Base-by-base conservation (phyloP, 2,888 invertebrate genomes). In the Amiota communis region DNA sequence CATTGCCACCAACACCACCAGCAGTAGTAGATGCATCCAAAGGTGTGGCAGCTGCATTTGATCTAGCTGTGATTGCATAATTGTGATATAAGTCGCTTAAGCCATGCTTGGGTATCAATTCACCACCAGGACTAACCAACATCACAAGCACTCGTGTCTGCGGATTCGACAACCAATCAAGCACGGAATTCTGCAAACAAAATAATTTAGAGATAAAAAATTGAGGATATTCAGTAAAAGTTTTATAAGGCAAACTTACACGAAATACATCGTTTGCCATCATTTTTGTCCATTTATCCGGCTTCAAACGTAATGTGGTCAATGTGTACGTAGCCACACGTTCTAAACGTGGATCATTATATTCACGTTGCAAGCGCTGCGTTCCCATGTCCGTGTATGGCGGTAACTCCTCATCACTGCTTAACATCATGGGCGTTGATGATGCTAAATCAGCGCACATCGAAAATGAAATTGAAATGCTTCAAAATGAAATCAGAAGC, bases 251-350 rank as follows among this genome's bases (percentile, higher is more conserved):
- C n/a, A 17, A 90, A 94, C 95, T 91, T 92, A 92, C 81, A 92
- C 93, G 86, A 73, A 86, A 81, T 76, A 95, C 95, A 65, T 94
- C 93, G 70, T 89, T 91, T 59, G 91, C 91, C 78, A 96, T 93
- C 93, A 97, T 94, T 90, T 96, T 97, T 68, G 91, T 88, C 96
- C 97, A 98, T 91, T 95, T 96, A 77, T 98, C 98, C 73, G 93
- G 90, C 90, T 97, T 98, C 76, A 96, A 90, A 87, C 94, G 94
- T 80, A 96, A 92, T 10, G 95, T 92, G 87, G 93, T 93, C 36
- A 93, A 89, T 56, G 96, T 89, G 87, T 94, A 96, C 85, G 94
- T 93, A 71, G 94, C 92, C 72, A 98, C 91, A 88, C 95, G 97
- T 80, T 95, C 94, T 75, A 97, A 90, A 36, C 97, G 92, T 70